Percentiles rank a stretch among this genome's conserved stretches.
phyloP scores from a whole-genome alignment of 2,797 vertebrate species.

The Anabacerthia variegaticeps region DNA sequence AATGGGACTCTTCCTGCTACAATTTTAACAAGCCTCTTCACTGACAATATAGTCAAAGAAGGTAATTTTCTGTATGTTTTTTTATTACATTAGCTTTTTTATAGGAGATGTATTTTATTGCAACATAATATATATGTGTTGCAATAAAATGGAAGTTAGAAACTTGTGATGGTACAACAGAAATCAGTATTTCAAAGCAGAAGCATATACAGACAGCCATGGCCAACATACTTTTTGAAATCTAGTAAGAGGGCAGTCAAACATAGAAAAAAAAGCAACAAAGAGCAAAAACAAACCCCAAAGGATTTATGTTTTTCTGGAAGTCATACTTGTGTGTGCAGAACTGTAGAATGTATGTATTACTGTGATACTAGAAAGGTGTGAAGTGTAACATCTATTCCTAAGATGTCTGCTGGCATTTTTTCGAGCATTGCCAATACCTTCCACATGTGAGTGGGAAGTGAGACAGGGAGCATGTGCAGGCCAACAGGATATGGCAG shows the following conservation, averaged over 20 bases:
- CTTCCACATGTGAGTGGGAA: background rate
- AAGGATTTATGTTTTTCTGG: background rate
- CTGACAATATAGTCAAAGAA: slow-evolving; percentile 91
- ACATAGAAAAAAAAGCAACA: background rate
- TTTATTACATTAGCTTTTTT: background rate
- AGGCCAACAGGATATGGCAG: background rate
- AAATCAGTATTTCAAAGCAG: background rate
- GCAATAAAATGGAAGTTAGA: background rate
- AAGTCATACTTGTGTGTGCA: background rate
- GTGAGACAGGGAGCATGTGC: background rate
- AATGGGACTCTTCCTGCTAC: slow-evolving; percentile 83
- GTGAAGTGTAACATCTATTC: background rate
- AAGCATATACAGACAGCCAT: background rate
- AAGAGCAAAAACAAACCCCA: background rate
- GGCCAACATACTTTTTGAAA: background rate
- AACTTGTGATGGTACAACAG: background rate
- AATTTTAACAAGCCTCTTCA: slow-evolving; percentile 91
- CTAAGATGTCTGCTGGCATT: background rate
- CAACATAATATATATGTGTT: background rate
- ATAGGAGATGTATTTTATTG: background rate
- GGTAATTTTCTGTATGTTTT: slow-evolving; percentile 67
- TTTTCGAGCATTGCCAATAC: background rate
- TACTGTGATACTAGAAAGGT: background rate
- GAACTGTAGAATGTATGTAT: background rate
- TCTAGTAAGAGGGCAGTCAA: background rate